These are phyloP conservation scores for Drosophila phalerata DNA, from an alignment of 2,888 invertebrate genomes.

Conservation along the genomic window DNA sequence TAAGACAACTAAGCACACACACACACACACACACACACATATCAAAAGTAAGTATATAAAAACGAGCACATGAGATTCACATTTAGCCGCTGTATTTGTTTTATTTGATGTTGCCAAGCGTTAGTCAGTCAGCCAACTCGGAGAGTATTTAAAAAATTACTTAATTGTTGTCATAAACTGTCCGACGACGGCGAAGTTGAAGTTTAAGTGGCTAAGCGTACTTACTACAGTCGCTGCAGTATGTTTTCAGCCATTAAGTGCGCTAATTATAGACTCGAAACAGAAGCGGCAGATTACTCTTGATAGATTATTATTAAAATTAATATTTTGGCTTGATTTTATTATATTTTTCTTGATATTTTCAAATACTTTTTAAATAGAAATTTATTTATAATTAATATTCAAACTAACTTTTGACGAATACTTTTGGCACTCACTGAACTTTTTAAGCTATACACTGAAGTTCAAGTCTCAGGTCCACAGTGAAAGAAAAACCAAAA, in stretches of 20 bases:
- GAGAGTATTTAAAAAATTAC: conserved; percentile 77
- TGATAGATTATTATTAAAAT: not conserved
- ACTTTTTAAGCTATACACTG: conserved; percentile 16
- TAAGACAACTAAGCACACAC: conserved; percentile 43
- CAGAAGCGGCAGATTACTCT: not conserved
- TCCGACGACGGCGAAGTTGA: conserved; percentile 48
- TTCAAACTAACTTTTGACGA: not conserved
- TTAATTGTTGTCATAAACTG: conserved; percentile 79
- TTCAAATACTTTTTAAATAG: too few species aligned
- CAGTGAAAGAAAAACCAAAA: conserved; percentile 31
- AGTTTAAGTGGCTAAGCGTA: conserved; percentile 54
- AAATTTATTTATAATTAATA: too few species aligned
- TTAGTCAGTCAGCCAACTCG: conserved; percentile 59
- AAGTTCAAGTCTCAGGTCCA: conserved; percentile 47
- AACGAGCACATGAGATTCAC: conserved; percentile 49
- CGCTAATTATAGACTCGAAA: not conserved
- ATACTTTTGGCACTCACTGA: conserved; percentile 46
- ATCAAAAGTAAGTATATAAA: conserved; percentile 27
- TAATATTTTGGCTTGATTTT: too few species aligned
- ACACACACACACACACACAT: not conserved
- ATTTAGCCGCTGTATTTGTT: conserved; percentile 52
- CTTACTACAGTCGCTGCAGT: conserved; percentile 47
- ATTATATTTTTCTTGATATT: too few species aligned
- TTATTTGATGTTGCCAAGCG: conserved; percentile 57
- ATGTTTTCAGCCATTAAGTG: conserved; percentile 16